Evolutionary conservation across 2,113 vertebrate genomes (phyloP).

Genomic region (Strix aluco): DNA sequence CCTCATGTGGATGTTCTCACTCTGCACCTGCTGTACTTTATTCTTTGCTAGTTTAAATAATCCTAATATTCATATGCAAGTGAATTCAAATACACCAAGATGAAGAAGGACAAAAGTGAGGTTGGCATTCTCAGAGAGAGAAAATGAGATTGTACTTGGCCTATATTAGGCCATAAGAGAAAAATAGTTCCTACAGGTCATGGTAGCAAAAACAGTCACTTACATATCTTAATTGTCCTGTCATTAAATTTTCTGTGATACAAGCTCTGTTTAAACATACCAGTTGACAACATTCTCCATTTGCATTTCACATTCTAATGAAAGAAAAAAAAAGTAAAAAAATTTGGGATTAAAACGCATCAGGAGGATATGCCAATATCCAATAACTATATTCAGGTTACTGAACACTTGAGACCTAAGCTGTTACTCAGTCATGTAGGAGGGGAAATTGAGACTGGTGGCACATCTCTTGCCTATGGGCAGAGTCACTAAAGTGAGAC

Average conservation of each 20-base stretch:
- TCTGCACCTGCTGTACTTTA: not conserved
- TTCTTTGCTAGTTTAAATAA: not conserved
- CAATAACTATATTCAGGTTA: not conserved
- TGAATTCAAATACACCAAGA: not conserved
- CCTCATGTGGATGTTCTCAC: not conserved
- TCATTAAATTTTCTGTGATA: not conserved
- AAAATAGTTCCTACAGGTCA: not conserved
- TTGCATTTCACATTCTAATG: not conserved
- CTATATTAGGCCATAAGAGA: not conserved
- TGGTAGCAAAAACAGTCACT: not conserved
- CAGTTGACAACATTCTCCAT: not conserved
- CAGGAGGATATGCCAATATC: not conserved
- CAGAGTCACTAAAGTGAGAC: not conserved
- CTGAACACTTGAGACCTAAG: not conserved
- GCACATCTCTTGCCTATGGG: not conserved
- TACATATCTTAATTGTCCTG: not conserved
- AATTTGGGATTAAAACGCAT: not conserved
- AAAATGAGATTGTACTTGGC: not conserved
- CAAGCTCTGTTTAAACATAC: not conserved
- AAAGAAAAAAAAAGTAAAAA: not conserved
- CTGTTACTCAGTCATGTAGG: not conserved
- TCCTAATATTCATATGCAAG: not conserved
- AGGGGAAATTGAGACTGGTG: not conserved
- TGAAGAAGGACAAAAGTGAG: not conserved
- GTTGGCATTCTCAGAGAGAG: not conserved